Percentiles rank a stretch among this genome's conserved stretches.
Conservation (phyloP, 2,113 vertebrate genomes). For the Bos indicus region DNA sequence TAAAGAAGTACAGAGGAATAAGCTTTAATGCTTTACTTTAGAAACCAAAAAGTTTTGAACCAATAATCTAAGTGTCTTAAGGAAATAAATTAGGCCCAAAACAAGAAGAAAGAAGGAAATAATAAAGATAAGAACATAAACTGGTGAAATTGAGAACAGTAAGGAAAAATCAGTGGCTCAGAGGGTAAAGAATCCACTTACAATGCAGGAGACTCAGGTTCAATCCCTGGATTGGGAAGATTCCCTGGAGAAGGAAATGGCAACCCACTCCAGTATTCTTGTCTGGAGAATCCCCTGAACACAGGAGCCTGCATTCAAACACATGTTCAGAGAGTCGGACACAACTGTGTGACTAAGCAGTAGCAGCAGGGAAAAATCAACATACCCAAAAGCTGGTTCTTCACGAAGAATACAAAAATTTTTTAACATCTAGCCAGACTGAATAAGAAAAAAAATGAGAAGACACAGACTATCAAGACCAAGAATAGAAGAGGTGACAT, state of each 20-base stretch:
- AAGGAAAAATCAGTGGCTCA: background rate
- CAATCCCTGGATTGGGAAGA: background rate
- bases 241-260: background rate
- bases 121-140: slow-evolving; percentile 18
- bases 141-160: background rate
- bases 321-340: background rate
- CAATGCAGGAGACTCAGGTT: background rate
- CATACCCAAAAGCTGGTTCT: background rate
- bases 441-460: background rate
- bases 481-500: background rate
- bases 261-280: background rate
- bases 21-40: slow-evolving; percentile 15
- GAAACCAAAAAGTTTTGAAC: slow-evolving; percentile 15
- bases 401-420: background rate
- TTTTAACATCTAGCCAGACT: background rate
- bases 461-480: background rate
- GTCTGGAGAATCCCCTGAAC: background rate
- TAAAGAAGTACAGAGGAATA: background rate
- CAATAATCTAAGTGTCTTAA: background rate
- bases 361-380: background rate
- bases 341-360: background rate
- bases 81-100: background rate
- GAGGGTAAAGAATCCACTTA: background rate
- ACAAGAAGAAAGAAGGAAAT: slow-evolving; percentile 17
- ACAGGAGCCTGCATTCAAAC: background rate